phyloP scores from a whole-genome alignment of 2,113 vertebrate species.

The Tonatia bakeri region DNA sequence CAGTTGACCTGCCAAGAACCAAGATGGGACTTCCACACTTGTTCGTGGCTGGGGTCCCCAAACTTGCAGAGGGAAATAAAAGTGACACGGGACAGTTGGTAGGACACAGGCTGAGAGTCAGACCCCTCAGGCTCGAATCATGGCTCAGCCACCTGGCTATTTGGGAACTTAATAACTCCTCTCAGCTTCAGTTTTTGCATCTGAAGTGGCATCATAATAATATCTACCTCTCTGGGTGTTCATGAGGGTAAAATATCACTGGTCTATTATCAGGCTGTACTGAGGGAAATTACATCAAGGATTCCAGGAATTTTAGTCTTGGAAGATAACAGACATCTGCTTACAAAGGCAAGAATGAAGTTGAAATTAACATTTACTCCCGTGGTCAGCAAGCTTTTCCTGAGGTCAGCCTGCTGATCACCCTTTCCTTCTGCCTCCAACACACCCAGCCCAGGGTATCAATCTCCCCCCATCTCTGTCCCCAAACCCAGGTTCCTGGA shows the following conservation, averaged over 20 bases:
- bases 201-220: neutral
- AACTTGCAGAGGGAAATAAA: neutral
- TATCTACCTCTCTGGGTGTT: neutral
- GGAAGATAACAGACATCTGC: neutral
- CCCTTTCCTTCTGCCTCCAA: fast-evolving
- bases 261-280: neutral
- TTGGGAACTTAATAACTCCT: neutral
- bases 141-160: neutral
- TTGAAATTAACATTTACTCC: neutral
- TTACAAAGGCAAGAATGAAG: neutral
- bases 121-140: neutral
- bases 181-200: neutral
- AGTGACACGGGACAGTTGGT: fast-evolving
- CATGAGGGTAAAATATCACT: neutral
- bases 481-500: neutral
- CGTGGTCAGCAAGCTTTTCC: fast-evolving
- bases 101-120: neutral
- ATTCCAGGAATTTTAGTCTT: neutral
- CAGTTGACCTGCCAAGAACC: neutral
- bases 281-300: neutral
- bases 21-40: neutral
- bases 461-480: neutral
- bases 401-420: fast-evolving
- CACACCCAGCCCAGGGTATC: neutral
- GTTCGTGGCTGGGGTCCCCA: neutral